Conservation (phyloP, 2,113 vertebrate genomes). For the Etheostoma spectabile region DNA sequence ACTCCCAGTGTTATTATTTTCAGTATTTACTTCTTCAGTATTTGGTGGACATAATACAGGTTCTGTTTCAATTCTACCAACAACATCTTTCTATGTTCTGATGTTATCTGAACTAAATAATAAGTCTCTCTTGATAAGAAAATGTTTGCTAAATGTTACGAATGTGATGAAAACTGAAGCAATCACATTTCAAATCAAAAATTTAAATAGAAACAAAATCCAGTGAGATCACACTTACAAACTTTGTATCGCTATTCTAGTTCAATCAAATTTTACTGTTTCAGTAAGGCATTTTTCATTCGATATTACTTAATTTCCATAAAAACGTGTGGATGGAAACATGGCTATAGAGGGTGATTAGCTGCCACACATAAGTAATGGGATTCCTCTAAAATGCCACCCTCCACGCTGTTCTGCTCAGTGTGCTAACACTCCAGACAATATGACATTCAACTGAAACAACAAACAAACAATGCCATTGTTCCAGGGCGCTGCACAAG, state of each 20-base stretch:
- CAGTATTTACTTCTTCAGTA: neutral
- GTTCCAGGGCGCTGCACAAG: slow-evolving; percentile 58
- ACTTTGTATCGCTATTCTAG: too few species aligned
- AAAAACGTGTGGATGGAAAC: too few species aligned
- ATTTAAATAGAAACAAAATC: slow-evolving; percentile 22
- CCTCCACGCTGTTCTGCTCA: slow-evolving; percentile 10
- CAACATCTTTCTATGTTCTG: neutral
- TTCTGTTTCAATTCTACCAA: neutral
- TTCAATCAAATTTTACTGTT: too few species aligned
- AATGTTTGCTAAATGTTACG: slow-evolving; percentile 19
- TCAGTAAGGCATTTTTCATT: too few species aligned
- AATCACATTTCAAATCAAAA: slow-evolving; percentile 15
- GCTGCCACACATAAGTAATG: slow-evolving; percentile 42
- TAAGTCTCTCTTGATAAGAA: neutral
- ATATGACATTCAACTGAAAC: slow-evolving; percentile 59
- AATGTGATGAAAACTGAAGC: neutral
- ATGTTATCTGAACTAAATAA: neutral
- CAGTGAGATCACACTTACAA: too few species aligned
- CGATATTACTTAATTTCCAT: too few species aligned
- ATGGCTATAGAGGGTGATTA: slow-evolving; percentile 19
- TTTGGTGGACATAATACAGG: neutral
- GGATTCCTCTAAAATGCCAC: slow-evolving; percentile 40
- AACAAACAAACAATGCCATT: slow-evolving; percentile 31
- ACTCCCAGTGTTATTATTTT: too few species aligned
- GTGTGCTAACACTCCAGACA: slow-evolving; percentile 35